phyloP scores from a whole-genome alignment of 2,888 invertebrate genomes.

The Heliconius aoede region DNA sequence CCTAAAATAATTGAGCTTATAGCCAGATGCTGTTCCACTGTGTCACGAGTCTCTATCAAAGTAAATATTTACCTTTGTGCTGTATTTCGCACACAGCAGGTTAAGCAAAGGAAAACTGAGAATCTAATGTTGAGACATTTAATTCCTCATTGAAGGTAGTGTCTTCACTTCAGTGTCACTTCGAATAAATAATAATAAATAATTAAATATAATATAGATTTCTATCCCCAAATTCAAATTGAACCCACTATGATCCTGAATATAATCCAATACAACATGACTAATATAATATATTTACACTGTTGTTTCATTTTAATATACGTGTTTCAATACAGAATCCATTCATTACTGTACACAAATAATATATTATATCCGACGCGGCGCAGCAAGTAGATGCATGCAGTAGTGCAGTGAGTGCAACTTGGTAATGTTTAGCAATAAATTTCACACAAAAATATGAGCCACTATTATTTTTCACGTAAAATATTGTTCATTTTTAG shows the following conservation, averaged over 20 bases:
- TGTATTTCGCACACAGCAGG: no score
- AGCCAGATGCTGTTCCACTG: no score
- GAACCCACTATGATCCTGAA: background rate
- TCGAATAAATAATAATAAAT: no score
- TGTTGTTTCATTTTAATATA: background rate
- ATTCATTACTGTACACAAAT: constrained; percentile 20
- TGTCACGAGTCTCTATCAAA: no score
- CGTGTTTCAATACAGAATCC: background rate
- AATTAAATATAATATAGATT: background rate
- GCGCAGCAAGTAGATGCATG: constrained; percentile 8
- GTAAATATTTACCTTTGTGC: no score
- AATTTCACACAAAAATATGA: constrained; percentile 20
- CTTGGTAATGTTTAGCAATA: constrained; percentile 12
- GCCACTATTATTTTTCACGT: constrained; percentile 4
- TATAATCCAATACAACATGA: no score
- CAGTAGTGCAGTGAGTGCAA: no score
- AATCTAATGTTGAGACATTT: no score
- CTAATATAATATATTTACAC: background rate
- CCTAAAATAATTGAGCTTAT: no score
- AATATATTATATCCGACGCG: constrained; percentile 9
- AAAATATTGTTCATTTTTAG: constrained; percentile 15
- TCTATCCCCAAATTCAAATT: background rate
- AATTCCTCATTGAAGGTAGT: no score
- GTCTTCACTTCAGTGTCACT: no score
- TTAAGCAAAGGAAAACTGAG: no score